Conservation (phyloP, 2,113 vertebrate species). For the Coregonus clupeaformis region DNA sequence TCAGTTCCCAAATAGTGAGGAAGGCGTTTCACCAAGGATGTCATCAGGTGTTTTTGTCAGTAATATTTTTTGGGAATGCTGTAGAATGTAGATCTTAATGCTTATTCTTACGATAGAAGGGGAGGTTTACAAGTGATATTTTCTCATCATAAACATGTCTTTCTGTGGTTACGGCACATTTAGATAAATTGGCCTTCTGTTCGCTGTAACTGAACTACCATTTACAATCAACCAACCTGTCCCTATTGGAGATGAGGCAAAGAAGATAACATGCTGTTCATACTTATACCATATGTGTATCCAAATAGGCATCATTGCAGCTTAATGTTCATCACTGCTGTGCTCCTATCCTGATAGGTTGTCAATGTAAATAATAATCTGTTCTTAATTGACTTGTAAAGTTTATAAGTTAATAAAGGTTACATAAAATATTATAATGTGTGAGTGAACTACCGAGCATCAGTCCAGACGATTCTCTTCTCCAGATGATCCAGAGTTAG, state of each 20-base stretch:
- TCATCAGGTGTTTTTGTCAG: too few relatives aligned
- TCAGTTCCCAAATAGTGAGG: too few relatives aligned
- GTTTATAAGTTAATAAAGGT: too few relatives aligned
- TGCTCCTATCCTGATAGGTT: too few relatives aligned
- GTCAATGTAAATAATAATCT: too few relatives aligned
- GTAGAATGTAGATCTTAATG: too few relatives aligned
- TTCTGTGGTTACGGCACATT: conserved; percentile 43
- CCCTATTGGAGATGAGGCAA: background rate
- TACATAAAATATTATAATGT: too few relatives aligned
- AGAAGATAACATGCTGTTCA: background rate
- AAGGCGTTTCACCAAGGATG: too few relatives aligned
- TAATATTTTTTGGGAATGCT: too few relatives aligned
- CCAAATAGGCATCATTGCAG: background rate
- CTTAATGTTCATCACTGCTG: background rate
- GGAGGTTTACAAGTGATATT: background rate
- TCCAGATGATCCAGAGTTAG: conserved; percentile 97
- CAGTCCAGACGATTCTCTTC: conserved; percentile 97
- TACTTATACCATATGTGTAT: background rate
- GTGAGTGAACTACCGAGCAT: conserved; percentile 83
- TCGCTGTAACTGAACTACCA: background rate
- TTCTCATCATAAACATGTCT: conserved; percentile 17
- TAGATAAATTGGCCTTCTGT: conserved; percentile 4
- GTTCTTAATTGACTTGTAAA: too few relatives aligned
- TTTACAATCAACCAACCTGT: background rate
- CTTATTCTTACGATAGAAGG: too few relatives aligned